Conservation (phyloP, 2,888 invertebrate genomes). For the Pardosa pseudoannulata region DNA sequence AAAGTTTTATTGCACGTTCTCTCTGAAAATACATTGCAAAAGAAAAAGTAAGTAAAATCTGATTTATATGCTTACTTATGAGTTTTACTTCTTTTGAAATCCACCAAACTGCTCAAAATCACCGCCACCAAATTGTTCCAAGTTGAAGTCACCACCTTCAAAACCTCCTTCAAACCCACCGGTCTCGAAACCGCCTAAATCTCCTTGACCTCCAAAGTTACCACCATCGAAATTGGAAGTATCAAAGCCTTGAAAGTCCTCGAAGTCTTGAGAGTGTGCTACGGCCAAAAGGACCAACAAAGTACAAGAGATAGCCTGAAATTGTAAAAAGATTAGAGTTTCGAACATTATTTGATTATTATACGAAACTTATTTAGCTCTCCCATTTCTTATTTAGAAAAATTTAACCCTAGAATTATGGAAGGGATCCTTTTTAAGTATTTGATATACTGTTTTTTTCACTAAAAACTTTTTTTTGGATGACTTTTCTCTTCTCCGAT, state of each 20-base stretch:
- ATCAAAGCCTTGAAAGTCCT: conserved; percentile 57
- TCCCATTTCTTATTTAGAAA: too few species aligned
- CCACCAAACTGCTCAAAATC: conserved; percentile 16
- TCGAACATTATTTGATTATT: too few species aligned
- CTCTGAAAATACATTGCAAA: too few species aligned
- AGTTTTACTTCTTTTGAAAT: conserved; percentile 42
- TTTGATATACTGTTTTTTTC: too few species aligned
- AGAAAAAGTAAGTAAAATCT: too few species aligned
- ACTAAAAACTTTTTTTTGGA: too few species aligned
- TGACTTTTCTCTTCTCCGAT: too few species aligned
- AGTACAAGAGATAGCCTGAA: conserved; percentile 17
- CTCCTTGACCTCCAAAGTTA: conserved; percentile 52
- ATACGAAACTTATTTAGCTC: too few species aligned
- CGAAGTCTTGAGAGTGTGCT: conserved; percentile 39
- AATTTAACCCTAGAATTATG: too few species aligned
- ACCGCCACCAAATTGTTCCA: conserved; percentile 24
- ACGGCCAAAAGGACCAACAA: conserved; percentile 15
- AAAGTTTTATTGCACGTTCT: too few species aligned
- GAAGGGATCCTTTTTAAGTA: too few species aligned
- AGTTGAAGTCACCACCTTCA: conserved; percentile 20
- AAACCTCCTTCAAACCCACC: conserved; percentile 47
- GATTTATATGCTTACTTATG: too few species aligned
- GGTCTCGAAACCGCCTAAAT: conserved; percentile 43
- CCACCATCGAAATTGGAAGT: conserved; percentile 32
- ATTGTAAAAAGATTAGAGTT: not conserved